Conservation (phyloP, 2,888 invertebrate genomes). For the Sinelater perroti region DNA sequence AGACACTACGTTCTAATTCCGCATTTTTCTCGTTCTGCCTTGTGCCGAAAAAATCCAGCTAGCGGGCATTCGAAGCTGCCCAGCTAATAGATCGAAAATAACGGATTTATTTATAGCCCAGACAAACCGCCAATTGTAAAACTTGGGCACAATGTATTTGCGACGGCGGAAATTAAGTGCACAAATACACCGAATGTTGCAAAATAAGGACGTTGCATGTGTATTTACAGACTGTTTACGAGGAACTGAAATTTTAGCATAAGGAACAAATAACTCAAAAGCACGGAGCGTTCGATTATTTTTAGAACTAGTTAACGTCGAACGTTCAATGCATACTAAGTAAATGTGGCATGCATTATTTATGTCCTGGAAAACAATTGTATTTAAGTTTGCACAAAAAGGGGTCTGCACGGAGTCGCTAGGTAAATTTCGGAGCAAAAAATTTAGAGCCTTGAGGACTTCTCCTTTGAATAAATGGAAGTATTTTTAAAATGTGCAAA, state of each 20-base stretch:
- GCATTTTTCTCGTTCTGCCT: no score
- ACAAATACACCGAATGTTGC: slow-evolving; percentile 36
- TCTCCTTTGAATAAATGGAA: no score
- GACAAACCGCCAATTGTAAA: slow-evolving; percentile 34
- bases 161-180: slow-evolving; percentile 36
- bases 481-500: no score
- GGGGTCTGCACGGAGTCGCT: no score
- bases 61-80: no score
- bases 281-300: slow-evolving; percentile 36
- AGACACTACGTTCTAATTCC: no score
- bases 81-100: slow-evolving; percentile 4
- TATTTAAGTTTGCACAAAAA: slow-evolving; percentile 17
- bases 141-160: slow-evolving; percentile 32
- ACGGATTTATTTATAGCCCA: slow-evolving; percentile 28
- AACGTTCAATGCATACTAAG: slow-evolving; percentile 31
- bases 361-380: slow-evolving; percentile 30
- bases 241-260: slow-evolving; percentile 38
- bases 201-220: slow-evolving; percentile 34
- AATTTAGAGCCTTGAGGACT: no score
- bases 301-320: slow-evolving; percentile 31
- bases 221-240: slow-evolving; percentile 38
- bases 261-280: slow-evolving; percentile 37
- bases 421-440: no score
- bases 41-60: no score
- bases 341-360: slow-evolving; percentile 33